phyloP scores from a whole-genome alignment of 2,888 invertebrate genomes.

The Pyrochroa serraticornis region DNA sequence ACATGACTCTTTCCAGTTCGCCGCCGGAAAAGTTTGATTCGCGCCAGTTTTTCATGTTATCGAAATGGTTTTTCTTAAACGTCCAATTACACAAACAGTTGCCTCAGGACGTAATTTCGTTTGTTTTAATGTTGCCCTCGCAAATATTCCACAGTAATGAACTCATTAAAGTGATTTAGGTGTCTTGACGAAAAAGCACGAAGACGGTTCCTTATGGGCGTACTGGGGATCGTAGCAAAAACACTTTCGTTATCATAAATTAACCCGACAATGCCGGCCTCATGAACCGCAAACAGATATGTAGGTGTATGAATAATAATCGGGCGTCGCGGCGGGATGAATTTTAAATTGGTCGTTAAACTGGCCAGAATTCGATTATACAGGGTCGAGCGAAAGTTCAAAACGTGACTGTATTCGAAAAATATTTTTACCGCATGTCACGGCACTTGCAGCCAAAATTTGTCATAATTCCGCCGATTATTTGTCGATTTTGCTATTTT shows the following conservation, averaged over 20 bases:
- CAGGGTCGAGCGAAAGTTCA: too few species aligned
- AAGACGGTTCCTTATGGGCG: slow-evolving; percentile 28
- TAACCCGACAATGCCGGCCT: slow-evolving; percentile 14
- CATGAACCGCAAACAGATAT: slow-evolving; percentile 7
- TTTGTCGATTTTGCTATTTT: too few species aligned
- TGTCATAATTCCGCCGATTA: too few species aligned
- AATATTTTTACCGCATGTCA: too few species aligned
- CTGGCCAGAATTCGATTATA: too few species aligned
- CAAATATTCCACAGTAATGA: slow-evolving; percentile 39
- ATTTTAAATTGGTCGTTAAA: too few species aligned
- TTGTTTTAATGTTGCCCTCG: slow-evolving; percentile 33
- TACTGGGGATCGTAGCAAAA: slow-evolving; percentile 11
- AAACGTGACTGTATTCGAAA: too few species aligned
- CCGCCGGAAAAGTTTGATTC: slow-evolving; percentile 19
- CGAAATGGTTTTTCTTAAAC: slow-evolving; percentile 24
- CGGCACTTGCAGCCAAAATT: too few species aligned
- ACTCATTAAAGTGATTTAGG: slow-evolving; percentile 49
- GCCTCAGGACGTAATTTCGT: slow-evolving; percentile 35
- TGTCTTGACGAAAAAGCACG: slow-evolving; percentile 36
- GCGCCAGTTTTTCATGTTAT: slow-evolving; percentile 27
- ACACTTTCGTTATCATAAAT: slow-evolving; percentile 20
- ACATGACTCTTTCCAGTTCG: slow-evolving; percentile 32
- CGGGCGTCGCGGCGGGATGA: too few species aligned
- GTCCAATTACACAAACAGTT: slow-evolving; percentile 38
- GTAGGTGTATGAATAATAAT: too few species aligned